phyloP scores from a whole-genome alignment of 2,113 vertebrate species.

The Lampris incognitus region DNA sequence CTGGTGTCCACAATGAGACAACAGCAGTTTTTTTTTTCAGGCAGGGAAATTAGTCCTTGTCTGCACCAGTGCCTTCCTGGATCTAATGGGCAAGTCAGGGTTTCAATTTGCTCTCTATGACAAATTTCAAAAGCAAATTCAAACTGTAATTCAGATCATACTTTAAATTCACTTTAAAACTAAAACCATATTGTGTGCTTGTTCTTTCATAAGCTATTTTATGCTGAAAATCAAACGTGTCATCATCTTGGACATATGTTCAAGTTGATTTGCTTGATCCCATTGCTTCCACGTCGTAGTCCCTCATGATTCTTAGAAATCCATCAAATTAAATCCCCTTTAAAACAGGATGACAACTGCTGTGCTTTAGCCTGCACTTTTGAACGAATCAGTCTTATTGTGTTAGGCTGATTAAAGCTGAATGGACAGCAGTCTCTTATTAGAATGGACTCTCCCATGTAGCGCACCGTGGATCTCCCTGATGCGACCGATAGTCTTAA shows the following conservation, averaged over 20 bases:
- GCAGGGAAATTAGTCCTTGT: slow-evolving; percentile 3
- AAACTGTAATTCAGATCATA: not conserved
- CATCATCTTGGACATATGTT: slow-evolving; percentile 20
- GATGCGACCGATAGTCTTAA: slow-evolving; percentile 78
- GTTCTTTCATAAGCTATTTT: not conserved
- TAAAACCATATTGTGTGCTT: slow-evolving; percentile 5
- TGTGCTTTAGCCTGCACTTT: slow-evolving; percentile 2
- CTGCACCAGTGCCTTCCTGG: slow-evolving; percentile 19
- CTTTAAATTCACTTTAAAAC: not conserved
- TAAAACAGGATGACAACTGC: slow-evolving; percentile 30
- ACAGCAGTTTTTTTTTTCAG: slow-evolving; percentile 26
- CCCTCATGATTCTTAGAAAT: slow-evolving; percentile 6
- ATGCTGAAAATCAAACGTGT: not conserved
- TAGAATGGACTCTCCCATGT: slow-evolving; percentile 59
- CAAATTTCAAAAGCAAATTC: not conserved
- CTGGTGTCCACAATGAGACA: slow-evolving; percentile 22
- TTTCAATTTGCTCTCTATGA: not conserved
- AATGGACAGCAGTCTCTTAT: slow-evolving; percentile 61
- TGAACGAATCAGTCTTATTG: slow-evolving; percentile 55
- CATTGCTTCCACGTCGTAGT: not conserved
- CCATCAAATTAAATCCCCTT: slow-evolving; percentile 15
- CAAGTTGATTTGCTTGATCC: not conserved
- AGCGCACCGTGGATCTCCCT: slow-evolving; percentile 61
- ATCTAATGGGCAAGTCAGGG: not conserved
- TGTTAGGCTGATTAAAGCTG: slow-evolving; percentile 63